These are phyloP conservation scores for Ciconia stormi DNA, from an alignment of 2,113 vertebrate species.

Conservation along the genomic window DNA sequence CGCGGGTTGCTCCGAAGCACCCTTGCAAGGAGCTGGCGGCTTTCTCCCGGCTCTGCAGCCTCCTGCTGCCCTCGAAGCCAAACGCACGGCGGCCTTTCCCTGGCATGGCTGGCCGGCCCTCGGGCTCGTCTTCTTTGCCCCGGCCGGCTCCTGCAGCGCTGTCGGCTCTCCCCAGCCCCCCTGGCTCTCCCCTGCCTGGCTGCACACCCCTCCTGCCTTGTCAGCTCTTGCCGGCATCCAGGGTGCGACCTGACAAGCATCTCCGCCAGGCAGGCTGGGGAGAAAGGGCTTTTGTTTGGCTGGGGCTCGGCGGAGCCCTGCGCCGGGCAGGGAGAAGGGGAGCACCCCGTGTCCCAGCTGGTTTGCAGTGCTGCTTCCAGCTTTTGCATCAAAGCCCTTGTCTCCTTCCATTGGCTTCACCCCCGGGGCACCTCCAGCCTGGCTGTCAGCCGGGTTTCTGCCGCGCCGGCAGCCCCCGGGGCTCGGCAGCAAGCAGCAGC, in stretches of 20 bases:
- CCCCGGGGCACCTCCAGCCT: background rate
- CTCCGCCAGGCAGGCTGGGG: background rate
- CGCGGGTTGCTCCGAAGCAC: accelerated
- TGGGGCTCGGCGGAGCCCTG: background rate
- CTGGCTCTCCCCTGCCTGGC: background rate
- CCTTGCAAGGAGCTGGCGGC: background rate
- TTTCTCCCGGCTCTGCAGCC: background rate
- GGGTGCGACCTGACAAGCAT: background rate
- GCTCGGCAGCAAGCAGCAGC: background rate
- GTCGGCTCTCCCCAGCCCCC: background rate
- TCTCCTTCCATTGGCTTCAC: background rate
- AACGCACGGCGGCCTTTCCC: background rate
- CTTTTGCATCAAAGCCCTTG: background rate
- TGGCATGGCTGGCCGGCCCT: background rate
- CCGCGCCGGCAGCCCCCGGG: accelerated
- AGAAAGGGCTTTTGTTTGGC: background rate
- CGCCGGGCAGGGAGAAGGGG: background rate
- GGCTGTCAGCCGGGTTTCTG: background rate
- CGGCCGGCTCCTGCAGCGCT: background rate
- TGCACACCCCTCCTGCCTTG: background rate
- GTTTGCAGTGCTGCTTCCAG: background rate
- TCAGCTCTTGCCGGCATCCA: background rate
- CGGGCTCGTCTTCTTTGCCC: accelerated
- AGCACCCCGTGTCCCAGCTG: background rate
- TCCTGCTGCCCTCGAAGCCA: background rate